These are phyloP conservation scores for Muschampia plurimacula DNA, from an alignment of 2,888 invertebrate species.

Conservation along the genomic window DNA sequence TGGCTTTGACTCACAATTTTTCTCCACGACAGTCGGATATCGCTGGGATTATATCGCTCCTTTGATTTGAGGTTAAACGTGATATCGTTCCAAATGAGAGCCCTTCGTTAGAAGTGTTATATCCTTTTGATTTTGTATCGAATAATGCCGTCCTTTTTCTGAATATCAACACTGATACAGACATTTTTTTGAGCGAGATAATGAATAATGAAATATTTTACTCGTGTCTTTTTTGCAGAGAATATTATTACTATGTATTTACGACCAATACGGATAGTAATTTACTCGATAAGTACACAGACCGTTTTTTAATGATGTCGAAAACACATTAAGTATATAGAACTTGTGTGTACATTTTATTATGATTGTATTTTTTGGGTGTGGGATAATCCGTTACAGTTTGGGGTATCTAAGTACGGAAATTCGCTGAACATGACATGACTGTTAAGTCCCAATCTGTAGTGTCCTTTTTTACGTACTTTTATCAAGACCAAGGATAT, in stretches of 20 bases:
- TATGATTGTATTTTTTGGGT: neutral
- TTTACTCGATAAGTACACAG: neutral
- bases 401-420: neutral
- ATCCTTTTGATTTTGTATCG: slow-evolving; percentile 34
- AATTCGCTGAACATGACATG: neutral
- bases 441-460: neutral
- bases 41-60: slow-evolving; percentile 73
- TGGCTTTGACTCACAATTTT: slow-evolving; percentile 80
- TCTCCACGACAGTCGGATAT: slow-evolving; percentile 64
- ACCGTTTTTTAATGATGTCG: neutral
- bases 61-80: slow-evolving; percentile 79
- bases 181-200: slow-evolving; percentile 17
- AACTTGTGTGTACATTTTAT: neutral
- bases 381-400: slow-evolving; percentile 3
- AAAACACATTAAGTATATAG: neutral
- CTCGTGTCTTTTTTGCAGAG: neutral
- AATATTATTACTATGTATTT: neutral
- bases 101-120: slow-evolving; percentile 43
- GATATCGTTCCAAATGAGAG: slow-evolving; percentile 73
- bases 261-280: neutral
- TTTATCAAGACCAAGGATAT: neutral
- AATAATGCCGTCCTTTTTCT: slow-evolving; percentile 33
- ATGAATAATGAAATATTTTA: neutral
- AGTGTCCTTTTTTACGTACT: neutral
- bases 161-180: slow-evolving; percentile 22